Percentiles rank a stretch among this genome's conserved stretches.
phyloP scores from a whole-genome alignment of 2,113 vertebrate species.

The Scalopus aquaticus region DNA sequence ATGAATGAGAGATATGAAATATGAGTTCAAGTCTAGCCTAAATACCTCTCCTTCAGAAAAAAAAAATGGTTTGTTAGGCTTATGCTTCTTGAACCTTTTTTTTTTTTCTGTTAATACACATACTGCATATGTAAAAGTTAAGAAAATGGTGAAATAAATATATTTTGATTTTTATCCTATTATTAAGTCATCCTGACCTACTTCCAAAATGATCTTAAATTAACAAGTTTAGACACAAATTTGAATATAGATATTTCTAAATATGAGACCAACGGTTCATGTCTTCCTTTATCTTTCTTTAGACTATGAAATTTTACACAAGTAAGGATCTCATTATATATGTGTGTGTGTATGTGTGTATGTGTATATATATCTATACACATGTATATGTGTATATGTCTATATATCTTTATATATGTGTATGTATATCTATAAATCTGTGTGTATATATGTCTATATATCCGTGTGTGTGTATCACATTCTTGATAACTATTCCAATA shows the following conservation, averaged over 20 bases:
- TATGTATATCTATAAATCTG: no score
- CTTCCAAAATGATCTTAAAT: neutral
- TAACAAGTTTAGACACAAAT: neutral
- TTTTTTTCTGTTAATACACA: neutral
- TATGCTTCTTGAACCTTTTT: neutral
- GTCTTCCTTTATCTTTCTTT: neutral
- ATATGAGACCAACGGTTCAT: neutral
- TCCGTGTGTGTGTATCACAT: no score
- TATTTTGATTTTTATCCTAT: neutral
- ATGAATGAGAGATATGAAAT: neutral
- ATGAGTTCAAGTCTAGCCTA: neutral
- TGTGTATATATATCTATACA: no score
- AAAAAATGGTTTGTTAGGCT: neutral
- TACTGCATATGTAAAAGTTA: neutral
- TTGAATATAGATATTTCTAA: slow-evolving; percentile 17
- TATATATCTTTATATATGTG: no score
- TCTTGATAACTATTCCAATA: neutral
- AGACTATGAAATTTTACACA: neutral
- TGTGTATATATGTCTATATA: no score
- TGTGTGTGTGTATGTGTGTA: no score
- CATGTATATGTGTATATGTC: no score
- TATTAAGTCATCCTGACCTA: neutral
- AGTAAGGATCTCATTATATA: neutral
- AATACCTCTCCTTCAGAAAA: neutral
- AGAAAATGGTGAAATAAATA: neutral